A percentile compares a stretch with the other conserved stretches of the same genome.
Evolutionary conservation across 1,140 invertebrate species (phyloP).

Genomic region (Lasioglossum albipes): DNA sequence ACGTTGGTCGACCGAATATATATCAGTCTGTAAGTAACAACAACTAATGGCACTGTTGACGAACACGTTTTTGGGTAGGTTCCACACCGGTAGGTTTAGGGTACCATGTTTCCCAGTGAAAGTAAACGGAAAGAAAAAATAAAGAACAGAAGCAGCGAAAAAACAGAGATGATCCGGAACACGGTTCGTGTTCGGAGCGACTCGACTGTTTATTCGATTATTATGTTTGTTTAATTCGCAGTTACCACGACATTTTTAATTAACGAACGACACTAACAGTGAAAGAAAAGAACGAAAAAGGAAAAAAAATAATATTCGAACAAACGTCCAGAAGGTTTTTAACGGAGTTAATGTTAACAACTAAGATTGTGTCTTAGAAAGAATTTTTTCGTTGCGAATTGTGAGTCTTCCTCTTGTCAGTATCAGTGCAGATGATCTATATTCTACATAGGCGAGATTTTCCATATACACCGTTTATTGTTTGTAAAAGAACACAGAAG

Average conservation of each 20-base stretch:
- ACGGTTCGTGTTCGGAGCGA: background rate
- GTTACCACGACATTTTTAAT: conserved; percentile 14
- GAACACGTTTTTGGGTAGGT: background rate
- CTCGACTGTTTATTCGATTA: background rate
- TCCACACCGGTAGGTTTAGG: background rate
- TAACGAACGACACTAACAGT: background rate
- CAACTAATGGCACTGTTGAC: conserved; percentile 48
- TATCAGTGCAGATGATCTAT: background rate
- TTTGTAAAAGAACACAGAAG: background rate
- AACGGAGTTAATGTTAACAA: background rate
- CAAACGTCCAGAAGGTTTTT: background rate
- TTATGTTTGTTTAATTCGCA: conserved; percentile 12
- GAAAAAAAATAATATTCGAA: background rate
- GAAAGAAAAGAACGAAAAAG: background rate
- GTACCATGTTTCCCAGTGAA: background rate
- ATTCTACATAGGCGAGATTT: background rate
- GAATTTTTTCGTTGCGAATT: conserved; percentile 3
- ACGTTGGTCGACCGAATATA: conserved; percentile 77
- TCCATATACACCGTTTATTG: background rate
- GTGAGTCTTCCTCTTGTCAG: conserved; percentile 14
- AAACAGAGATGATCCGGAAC: background rate
- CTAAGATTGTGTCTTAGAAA: background rate
- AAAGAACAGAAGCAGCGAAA: background rate
- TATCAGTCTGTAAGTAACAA: conserved; percentile 77
- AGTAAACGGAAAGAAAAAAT: background rate